Conservation (phyloP, 2,797 vertebrate genomes). For the Falco rusticolus region DNA sequence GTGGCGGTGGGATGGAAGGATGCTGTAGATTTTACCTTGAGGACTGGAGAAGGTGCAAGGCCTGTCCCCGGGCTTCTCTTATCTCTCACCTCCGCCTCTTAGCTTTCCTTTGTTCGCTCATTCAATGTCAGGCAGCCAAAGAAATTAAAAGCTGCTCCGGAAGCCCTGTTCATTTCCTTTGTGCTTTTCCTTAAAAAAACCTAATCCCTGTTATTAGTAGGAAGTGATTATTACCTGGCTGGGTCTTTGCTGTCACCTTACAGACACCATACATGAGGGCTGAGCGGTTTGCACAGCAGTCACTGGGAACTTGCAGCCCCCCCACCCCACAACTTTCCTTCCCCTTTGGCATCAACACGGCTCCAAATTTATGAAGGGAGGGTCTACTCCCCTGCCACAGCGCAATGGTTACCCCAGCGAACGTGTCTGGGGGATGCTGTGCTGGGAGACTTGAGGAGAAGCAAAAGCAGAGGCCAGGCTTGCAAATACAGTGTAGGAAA, state of each 20-base stretch:
- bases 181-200: background rate
- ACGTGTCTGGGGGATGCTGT: background rate
- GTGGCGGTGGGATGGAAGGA: rapidly evolving
- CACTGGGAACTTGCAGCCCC: background rate
- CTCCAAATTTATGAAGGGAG: background rate
- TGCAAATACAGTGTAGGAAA: rapidly evolving
- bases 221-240: background rate
- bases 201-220: background rate
- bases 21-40: background rate
- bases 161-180: background rate
- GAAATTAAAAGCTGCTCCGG: background rate
- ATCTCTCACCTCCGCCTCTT: background rate
- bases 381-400: background rate
- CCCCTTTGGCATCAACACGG: background rate
- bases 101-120: background rate
- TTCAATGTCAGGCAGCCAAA: background rate
- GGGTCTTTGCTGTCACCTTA: background rate
- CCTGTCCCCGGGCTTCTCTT: background rate
- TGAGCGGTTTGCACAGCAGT: rapidly evolving
- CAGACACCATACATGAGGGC: background rate
- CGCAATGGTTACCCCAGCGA: background rate
- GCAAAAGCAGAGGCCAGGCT: background rate
- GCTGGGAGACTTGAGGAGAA: background rate
- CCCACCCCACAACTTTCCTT: background rate
- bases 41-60: background rate